Evolutionary conservation across 2,797 vertebrate species (phyloP).

Genomic region (Xiphorhynchus erythropygius): DNA sequence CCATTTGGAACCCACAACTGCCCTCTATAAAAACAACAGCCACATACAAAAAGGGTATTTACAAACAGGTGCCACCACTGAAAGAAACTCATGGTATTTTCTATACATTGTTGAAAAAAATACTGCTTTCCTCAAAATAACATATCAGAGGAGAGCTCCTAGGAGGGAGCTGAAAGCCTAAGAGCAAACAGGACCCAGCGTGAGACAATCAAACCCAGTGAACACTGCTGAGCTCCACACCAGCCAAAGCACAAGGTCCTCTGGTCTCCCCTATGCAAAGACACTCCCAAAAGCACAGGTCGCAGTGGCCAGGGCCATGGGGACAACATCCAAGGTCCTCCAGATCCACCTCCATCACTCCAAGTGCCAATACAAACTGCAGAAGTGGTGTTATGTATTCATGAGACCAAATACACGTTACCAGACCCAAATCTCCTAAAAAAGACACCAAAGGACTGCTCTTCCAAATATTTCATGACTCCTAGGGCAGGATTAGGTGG

Average conservation of each 20-base stretch:
- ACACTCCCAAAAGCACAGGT: neutral
- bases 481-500: rapidly evolving
- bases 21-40: neutral
- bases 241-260: neutral
- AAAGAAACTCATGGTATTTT: neutral
- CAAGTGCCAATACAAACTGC: neutral
- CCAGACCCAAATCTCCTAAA: neutral
- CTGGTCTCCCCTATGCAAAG: neutral
- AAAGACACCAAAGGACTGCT: neutral
- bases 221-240: neutral
- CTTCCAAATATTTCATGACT: rapidly evolving
- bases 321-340: neutral
- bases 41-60: rapidly evolving
- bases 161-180: neutral
- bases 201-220: neutral
- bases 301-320: too few species aligned
- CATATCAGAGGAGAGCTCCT: neutral
- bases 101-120: neutral
- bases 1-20: neutral
- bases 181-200: rapidly evolving
- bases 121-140: neutral
- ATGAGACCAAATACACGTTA: neutral
- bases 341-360: neutral
- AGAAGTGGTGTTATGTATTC: rapidly evolving
- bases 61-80: neutral